Evolutionary conservation across 2,888 invertebrate species (phyloP).

Genomic region (Melieria crassipennis): DNA sequence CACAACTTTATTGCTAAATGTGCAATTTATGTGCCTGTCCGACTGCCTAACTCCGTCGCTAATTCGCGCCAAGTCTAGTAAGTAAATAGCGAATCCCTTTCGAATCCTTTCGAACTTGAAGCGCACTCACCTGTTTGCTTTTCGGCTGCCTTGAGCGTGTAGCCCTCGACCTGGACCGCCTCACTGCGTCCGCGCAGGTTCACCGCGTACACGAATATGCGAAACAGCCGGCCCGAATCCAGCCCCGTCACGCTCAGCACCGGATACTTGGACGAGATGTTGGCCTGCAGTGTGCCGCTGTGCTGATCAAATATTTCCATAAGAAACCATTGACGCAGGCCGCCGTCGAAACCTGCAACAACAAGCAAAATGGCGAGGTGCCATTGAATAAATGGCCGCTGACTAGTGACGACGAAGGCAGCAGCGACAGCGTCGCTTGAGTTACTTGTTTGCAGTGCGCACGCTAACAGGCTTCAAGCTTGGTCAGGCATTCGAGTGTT

Average conservation of each 20-base stretch:
- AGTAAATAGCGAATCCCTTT: too few species aligned
- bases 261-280: constrained; percentile 76
- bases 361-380: constrained; percentile 5
- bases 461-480: too few species aligned
- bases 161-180: constrained; percentile 74
- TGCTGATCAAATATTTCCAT: constrained; percentile 78
- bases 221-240: constrained; percentile 80
- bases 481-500: too few species aligned
- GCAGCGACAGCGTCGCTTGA: neutral
- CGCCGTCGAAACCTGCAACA: constrained; percentile 75
- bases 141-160: constrained; percentile 79
- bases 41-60: too few species aligned
- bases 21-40: too few species aligned
- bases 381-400: constrained; percentile 6
- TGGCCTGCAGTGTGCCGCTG: constrained; percentile 71
- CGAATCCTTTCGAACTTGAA: neutral
- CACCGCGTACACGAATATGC: constrained; percentile 81
- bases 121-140: constrained; percentile 76
- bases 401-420: neutral
- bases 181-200: constrained; percentile 87
- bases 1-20: too few species aligned
- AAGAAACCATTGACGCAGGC: constrained; percentile 77
- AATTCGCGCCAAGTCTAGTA: too few species aligned
- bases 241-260: constrained; percentile 81
- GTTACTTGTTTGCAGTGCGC: too few species aligned